These are phyloP conservation scores for Corvus moneduloides DNA, from an alignment of 2,113 vertebrate species.

Conservation along the genomic window DNA sequence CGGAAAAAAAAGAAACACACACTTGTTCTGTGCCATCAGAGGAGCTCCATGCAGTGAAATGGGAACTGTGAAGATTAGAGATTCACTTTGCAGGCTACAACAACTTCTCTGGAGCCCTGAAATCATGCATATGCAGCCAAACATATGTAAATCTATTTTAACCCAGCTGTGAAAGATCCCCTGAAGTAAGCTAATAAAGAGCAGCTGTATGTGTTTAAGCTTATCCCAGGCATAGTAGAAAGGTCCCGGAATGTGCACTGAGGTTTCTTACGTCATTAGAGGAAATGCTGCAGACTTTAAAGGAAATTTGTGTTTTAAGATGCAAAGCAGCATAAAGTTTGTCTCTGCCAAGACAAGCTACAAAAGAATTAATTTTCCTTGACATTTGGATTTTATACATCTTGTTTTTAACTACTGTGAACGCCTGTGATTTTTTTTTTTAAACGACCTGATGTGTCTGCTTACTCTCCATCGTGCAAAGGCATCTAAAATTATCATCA, in stretches of 20 bases:
- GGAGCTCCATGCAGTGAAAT: background rate
- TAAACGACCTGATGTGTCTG: background rate
- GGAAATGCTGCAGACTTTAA: constrained; percentile 46
- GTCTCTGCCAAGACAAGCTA: background rate
- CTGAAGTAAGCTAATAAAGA: constrained; percentile 30
- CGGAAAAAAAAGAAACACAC: background rate
- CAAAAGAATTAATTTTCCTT: constrained; percentile 63
- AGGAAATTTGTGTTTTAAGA: constrained; percentile 44
- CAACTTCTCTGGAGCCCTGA: constrained; percentile 14
- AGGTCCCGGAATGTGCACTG: constrained; percentile 29
- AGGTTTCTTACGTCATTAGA: constrained; percentile 22
- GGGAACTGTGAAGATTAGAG: background rate
- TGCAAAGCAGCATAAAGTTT: constrained; percentile 24
- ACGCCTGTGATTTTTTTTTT: background rate
- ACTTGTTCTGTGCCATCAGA: background rate
- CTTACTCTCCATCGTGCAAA: background rate
- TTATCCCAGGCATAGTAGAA: background rate
- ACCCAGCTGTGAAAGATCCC: constrained; percentile 15
- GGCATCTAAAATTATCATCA: background rate
- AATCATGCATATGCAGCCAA: background rate
- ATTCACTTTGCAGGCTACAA: background rate
- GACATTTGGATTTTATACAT: constrained; percentile 31
- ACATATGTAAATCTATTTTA: constrained; percentile 26
- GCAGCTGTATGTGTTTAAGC: constrained; percentile 35
- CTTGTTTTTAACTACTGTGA: background rate